phyloP scores from a whole-genome alignment of 2,113 vertebrate species.

The Xerus inauris region DNA sequence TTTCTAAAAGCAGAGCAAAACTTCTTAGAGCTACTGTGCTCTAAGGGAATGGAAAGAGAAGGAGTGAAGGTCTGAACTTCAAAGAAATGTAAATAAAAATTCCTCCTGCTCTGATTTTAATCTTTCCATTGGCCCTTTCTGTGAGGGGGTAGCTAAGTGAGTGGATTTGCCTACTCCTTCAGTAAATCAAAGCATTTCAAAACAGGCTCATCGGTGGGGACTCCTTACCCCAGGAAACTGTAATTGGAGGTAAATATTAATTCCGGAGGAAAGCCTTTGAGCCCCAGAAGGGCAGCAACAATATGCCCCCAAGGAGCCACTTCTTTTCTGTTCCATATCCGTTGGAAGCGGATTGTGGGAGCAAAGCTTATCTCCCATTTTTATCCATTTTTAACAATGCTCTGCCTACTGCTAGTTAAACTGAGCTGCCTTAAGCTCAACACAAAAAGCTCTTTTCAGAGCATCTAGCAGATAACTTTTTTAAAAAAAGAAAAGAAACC shows the following conservation, averaged over 20 bases:
- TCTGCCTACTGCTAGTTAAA: slow-evolving; percentile 70
- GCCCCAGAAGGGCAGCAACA: slow-evolving; percentile 27
- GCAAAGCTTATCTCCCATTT: slow-evolving; percentile 76
- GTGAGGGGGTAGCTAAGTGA: slow-evolving; percentile 67
- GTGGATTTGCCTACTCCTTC: slow-evolving; percentile 64
- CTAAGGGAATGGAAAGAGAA: neutral
- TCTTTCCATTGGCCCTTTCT: slow-evolving; percentile 80
- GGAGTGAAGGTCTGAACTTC: slow-evolving; percentile 73
- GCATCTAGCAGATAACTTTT: slow-evolving; percentile 74
- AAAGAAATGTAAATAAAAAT: slow-evolving; percentile 83
- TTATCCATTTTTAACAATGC: slow-evolving; percentile 73
- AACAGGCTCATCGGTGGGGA: slow-evolving; percentile 28
- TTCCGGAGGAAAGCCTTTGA: slow-evolving; percentile 62
- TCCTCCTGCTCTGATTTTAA: slow-evolving; percentile 74
- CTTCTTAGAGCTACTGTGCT: slow-evolving; percentile 1
- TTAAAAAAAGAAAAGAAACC: slow-evolving; percentile 2
- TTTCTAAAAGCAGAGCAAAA: slow-evolving; percentile 74
- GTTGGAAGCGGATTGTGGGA: slow-evolving; percentile 67
- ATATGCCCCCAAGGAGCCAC: neutral
- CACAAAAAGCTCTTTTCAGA: slow-evolving; percentile 78
- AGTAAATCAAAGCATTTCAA: slow-evolving; percentile 71
- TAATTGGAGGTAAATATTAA: slow-evolving; percentile 74
- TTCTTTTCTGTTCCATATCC: slow-evolving; percentile 42
- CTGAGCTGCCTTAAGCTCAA: slow-evolving; percentile 75
- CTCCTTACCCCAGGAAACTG: slow-evolving; percentile 50